Evolutionary conservation across 2,797 vertebrate species (phyloP).

Genomic region (Oreortyx pictus): DNA sequence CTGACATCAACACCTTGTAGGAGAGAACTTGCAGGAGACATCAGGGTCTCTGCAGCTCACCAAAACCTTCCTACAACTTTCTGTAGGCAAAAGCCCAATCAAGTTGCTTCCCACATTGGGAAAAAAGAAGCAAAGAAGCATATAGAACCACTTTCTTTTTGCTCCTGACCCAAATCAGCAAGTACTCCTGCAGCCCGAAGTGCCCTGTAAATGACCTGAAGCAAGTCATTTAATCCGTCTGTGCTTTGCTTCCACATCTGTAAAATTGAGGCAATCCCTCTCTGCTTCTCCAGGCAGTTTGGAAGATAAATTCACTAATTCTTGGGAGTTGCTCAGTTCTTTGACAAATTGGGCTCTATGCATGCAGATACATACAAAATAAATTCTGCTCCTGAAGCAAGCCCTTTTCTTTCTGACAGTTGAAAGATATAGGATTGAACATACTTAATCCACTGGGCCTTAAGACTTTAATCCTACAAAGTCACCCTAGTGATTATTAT

Average conservation of each 20-base stretch:
- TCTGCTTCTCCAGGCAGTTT: conserved; percentile 42
- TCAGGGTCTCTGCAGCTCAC: background rate
- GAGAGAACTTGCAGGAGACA: background rate
- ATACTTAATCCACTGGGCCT: conserved; percentile 59
- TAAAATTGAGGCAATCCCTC: conserved; percentile 64
- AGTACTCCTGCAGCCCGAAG: background rate
- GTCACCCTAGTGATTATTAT: conserved; percentile 54
- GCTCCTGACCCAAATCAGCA: background rate
- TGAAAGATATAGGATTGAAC: conserved; percentile 68
- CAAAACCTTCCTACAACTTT: background rate
- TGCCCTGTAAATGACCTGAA: conserved; percentile 49
- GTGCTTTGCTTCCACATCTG: conserved; percentile 39
- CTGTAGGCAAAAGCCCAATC: background rate
- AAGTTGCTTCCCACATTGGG: background rate
- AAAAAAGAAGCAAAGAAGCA: background rate
- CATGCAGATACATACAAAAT: conserved; percentile 19
- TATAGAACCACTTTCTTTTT: background rate
- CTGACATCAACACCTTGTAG: background rate
- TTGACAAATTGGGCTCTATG: conserved; percentile 52
- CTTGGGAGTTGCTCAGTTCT: conserved; percentile 57
- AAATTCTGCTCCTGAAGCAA: conserved; percentile 9
- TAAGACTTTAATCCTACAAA: conserved; percentile 73
- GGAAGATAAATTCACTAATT: conserved; percentile 52
- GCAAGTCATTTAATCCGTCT: conserved; percentile 36
- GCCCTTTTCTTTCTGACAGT: conserved; percentile 56